A percentile compares a stretch with the other conserved stretches of the same genome.
phyloP scores from a whole-genome alignment of 2,113 vertebrate genomes.

The Callipepla squamata region DNA sequence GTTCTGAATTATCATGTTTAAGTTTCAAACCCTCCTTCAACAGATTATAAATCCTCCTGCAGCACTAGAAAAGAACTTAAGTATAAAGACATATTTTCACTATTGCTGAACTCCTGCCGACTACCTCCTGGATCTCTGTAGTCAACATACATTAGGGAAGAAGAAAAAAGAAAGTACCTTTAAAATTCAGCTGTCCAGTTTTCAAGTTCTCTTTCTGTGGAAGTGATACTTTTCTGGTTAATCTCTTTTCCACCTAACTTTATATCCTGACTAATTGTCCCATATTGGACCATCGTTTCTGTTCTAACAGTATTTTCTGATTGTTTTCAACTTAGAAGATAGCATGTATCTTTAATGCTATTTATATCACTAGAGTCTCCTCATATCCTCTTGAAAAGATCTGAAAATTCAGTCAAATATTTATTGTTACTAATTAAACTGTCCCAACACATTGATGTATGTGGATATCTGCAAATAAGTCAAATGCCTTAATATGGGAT shows the following conservation, averaged over 20 bases:
- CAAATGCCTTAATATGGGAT: neutral
- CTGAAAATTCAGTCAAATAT: neutral
- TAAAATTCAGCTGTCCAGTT: neutral
- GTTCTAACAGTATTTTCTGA: neutral
- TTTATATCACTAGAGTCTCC: neutral
- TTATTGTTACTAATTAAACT: neutral
- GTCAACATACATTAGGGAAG: neutral
- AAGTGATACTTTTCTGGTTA: neutral
- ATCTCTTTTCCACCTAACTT: neutral
- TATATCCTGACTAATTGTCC: neutral
- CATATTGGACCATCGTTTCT: neutral
- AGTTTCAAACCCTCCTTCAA: conserved; percentile 15
- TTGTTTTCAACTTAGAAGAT: neutral
- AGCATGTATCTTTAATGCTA: neutral
- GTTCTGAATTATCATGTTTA: neutral
- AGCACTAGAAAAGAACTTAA: neutral
- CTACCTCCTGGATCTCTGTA: neutral
- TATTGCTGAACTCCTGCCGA: neutral
- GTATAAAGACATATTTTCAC: neutral
- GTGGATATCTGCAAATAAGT: neutral
- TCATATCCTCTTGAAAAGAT: neutral
- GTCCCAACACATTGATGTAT: neutral
- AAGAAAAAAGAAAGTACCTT: neutral
- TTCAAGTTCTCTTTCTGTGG: neutral
- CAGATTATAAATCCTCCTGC: conserved; percentile 18